These are phyloP conservation scores for Myrmecophaga tridactyla DNA, from an alignment of 2,113 vertebrate genomes.

Conservation along the genomic window DNA sequence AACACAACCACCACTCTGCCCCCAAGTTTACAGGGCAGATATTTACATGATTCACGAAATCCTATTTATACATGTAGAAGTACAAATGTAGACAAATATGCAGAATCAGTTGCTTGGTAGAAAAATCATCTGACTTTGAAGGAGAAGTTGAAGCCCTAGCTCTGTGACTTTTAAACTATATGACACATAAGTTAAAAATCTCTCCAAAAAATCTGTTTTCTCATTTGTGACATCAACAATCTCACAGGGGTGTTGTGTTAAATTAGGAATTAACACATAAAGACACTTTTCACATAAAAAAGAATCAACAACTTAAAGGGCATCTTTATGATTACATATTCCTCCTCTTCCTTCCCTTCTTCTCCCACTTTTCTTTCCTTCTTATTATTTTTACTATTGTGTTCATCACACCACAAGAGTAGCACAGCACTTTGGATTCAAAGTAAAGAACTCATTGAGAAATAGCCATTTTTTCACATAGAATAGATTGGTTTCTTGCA, in stretches of 20 bases:
- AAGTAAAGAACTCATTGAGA: neutral
- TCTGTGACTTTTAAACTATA: neutral
- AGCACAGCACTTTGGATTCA: neutral
- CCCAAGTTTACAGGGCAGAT: neutral
- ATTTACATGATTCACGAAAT: neutral
- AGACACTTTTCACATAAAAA: neutral
- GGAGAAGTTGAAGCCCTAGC: neutral
- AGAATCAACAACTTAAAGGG: neutral
- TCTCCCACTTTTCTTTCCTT: no score
- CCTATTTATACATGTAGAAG: neutral
- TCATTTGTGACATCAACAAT: neutral
- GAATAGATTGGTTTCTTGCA: neutral
- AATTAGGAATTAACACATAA: neutral
- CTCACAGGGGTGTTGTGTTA: neutral
- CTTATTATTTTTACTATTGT: neutral
- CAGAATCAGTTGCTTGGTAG: neutral
- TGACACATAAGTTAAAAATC: neutral
- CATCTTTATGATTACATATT: neutral
- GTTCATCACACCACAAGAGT: neutral
- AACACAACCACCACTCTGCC: fast-evolving
- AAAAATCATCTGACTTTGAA: neutral
- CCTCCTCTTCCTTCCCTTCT: no score
- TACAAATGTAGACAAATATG: neutral
- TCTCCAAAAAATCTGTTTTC: neutral
- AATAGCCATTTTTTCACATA: neutral